phyloP scores from a whole-genome alignment of 2,888 invertebrate genomes.

The Erynnis tages region DNA sequence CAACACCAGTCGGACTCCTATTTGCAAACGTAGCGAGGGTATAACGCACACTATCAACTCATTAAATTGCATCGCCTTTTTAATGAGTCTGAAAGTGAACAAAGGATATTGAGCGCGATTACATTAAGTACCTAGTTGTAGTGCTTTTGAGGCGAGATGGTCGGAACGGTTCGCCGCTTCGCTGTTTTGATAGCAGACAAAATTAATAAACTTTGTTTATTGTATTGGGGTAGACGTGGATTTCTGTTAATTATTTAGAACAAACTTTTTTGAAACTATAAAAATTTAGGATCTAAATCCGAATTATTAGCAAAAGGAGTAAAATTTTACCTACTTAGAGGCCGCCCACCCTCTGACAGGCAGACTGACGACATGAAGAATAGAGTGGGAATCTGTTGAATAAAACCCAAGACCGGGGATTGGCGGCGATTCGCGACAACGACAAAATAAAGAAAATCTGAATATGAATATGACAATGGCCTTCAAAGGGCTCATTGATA shows the following conservation, averaged over 20 bases:
- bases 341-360: too few species aligned
- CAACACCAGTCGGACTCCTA: conserved; percentile 40
- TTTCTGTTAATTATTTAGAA: background rate
- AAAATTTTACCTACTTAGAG: too few species aligned
- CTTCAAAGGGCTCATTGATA: too few species aligned
- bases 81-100: conserved; percentile 82
- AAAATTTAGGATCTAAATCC: too few species aligned
- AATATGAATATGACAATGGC: too few species aligned
- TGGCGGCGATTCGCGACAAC: too few species aligned
- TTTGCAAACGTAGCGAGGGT: conserved; percentile 79
- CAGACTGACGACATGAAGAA: too few species aligned
- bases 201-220: conserved; percentile 34
- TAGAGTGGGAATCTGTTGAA: too few species aligned
- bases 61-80: conserved; percentile 82
- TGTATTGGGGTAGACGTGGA: background rate
- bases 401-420: too few species aligned
- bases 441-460: too few species aligned
- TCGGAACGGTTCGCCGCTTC: conserved; percentile 55
- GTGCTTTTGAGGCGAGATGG: conserved; percentile 54
- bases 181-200: conserved; percentile 46
- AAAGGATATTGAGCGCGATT: conserved; percentile 80
- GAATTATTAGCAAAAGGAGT: too few species aligned
- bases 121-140: conserved; percentile 77
- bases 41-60: conserved; percentile 81
- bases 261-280: too few species aligned